These are phyloP conservation scores for Lutjanus campechanus DNA, from an alignment of 2,797 vertebrate genomes.

Conservation along the genomic window DNA sequence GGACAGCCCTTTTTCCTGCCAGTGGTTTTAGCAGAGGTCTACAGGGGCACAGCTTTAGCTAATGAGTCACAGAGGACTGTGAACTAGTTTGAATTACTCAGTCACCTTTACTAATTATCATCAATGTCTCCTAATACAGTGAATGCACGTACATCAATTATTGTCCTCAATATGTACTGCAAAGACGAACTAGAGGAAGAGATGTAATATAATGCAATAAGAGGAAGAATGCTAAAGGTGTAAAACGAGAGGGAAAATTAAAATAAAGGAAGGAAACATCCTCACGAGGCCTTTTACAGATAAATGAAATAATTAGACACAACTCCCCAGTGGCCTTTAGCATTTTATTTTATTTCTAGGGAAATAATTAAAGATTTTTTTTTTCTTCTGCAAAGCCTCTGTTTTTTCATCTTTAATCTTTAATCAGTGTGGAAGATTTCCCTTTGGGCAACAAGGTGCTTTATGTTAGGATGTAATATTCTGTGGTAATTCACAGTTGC, in stretches of 20 bases:
- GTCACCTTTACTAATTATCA: constrained; percentile 67
- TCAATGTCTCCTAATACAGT: constrained; percentile 49
- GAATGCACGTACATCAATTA: constrained; percentile 44
- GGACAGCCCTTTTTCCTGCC: constrained; percentile 27
- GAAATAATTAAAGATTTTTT: constrained; percentile 84
- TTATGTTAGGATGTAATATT: constrained; percentile 67
- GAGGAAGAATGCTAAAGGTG: constrained; percentile 63
- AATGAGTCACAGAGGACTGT: constrained; percentile 64
- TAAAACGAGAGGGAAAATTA: constrained; percentile 56
- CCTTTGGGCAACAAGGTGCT: constrained; percentile 84
- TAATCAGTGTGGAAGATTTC: constrained; percentile 82
- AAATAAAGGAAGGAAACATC: constrained; percentile 77
- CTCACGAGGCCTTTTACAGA: constrained; percentile 85
- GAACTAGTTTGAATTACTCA: constrained; percentile 57
- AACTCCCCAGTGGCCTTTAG: constrained; percentile 82
- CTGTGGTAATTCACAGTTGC: constrained; percentile 51
- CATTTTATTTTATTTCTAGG: constrained; percentile 84
- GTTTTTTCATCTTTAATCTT: constrained; percentile 85
- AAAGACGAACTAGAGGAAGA: constrained; percentile 33
- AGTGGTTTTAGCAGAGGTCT: constrained; percentile 52
- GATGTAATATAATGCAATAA: constrained; percentile 59
- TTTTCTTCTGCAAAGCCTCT: constrained; percentile 57
- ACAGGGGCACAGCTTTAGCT: constrained; percentile 37
- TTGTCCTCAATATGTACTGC: constrained; percentile 28
- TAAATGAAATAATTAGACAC: constrained; percentile 89